Evolutionary conservation across 2,113 vertebrate genomes (phyloP).

Genomic region (Oryctolagus cuniculus): mOryCun1.1 NC_091437.1:9899501-9900000

Average conservation of each 20-base stretch:
- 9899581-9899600: neutral
- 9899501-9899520: slow-evolving; percentile 70
- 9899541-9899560: slow-evolving; percentile 39
- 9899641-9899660: neutral
- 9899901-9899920: slow-evolving; percentile 30
- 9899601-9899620: slow-evolving; percentile 1
- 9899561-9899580: slow-evolving; percentile 10
- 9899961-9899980: slow-evolving; percentile 50
- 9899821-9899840: slow-evolving; percentile 32
- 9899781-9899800: slow-evolving; percentile 6
- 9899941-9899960: slow-evolving; percentile 57
- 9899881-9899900: slow-evolving; percentile 64
- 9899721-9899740: neutral
- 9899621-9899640: neutral
- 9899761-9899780: neutral
- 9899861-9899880: slow-evolving; percentile 51
- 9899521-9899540: slow-evolving; percentile 67
- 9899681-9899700: slow-evolving; percentile 4
- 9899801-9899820: slow-evolving; percentile 46
- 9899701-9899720: slow-evolving; percentile 14
- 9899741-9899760: neutral
- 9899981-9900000: slow-evolving; percentile 44
- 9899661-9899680: neutral
- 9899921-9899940: slow-evolving; percentile 60
- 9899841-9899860: slow-evolving; percentile 18